Conservation (phyloP, 2,888 invertebrate species). For the Petrolisthes manimaculis region DNA sequence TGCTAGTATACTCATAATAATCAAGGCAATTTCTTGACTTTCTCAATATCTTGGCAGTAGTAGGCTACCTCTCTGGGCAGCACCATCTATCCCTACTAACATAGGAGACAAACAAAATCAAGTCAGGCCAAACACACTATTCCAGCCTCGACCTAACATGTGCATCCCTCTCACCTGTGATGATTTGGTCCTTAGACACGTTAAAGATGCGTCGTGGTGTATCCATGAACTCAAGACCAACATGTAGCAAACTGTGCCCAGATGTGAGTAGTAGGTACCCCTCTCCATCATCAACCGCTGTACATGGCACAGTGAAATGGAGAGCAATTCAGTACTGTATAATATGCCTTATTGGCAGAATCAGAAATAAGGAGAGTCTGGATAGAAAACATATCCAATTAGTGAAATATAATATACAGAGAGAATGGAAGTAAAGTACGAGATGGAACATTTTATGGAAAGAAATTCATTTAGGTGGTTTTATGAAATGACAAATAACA, state of each 20-base stretch:
- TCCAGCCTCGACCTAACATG: too few relatives aligned
- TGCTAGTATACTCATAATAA: too few relatives aligned
- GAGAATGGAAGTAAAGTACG: background rate
- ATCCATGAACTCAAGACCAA: slow-evolving; percentile 78
- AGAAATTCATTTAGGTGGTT: too few relatives aligned
- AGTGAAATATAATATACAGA: background rate
- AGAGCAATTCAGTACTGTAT: background rate
- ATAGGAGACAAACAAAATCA: too few relatives aligned
- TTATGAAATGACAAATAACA: too few relatives aligned
- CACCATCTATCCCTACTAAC: too few relatives aligned
- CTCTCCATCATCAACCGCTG: slow-evolving; percentile 56
- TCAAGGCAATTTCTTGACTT: too few relatives aligned
- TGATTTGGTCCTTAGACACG: slow-evolving; percentile 72
- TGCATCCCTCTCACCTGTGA: slow-evolving; percentile 70
- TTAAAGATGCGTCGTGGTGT: slow-evolving; percentile 78
- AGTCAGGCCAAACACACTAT: too few relatives aligned
- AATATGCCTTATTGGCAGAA: background rate
- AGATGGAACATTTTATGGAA: background rate
- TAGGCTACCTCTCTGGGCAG: too few relatives aligned
- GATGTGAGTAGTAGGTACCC: slow-evolving; percentile 62
- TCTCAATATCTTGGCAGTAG: too few relatives aligned
- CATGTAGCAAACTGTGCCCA: slow-evolving; percentile 73
- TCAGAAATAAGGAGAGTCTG: background rate
- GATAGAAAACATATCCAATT: background rate
- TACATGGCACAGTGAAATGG: background rate